Percentiles rank a stretch among this genome's conserved stretches.
These are phyloP conservation scores for Platycheirus albimanus DNA, from an alignment of 2,888 invertebrate species.

Conservation along the genomic window DNA sequence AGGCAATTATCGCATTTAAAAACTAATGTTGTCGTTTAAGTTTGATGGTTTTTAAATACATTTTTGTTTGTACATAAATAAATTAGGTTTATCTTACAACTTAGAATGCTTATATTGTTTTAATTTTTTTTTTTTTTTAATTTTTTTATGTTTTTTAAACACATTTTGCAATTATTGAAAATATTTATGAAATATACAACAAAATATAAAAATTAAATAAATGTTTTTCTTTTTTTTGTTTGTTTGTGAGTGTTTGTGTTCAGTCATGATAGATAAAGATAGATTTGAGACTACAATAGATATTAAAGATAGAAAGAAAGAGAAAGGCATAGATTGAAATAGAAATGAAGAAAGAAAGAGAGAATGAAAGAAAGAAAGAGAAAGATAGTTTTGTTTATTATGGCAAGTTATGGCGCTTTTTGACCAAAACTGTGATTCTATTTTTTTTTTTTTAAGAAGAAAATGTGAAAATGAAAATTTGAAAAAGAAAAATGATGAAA, in stretches of 20 bases:
- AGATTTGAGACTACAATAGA: too few relatives aligned
- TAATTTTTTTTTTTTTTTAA: constrained; percentile 64
- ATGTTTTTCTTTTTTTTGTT: constrained; percentile 30
- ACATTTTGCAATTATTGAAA: constrained; percentile 66
- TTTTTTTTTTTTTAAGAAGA: constrained; percentile 36
- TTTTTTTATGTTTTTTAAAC: constrained; percentile 63
- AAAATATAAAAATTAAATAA: constrained; percentile 48
- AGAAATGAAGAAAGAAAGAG: constrained; percentile 20
- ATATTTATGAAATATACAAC: constrained; percentile 60
- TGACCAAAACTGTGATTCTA: constrained; percentile 80
- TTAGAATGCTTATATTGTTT: constrained; percentile 20
- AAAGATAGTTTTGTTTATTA: constrained; percentile 71
- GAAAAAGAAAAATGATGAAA: background rate
- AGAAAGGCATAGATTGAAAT: background rate
- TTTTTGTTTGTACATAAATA: constrained; percentile 69
- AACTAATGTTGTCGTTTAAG: constrained; percentile 37
- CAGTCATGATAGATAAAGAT: constrained; percentile 33
- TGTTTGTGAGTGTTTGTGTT: constrained; percentile 30
- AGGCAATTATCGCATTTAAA: constrained; percentile 64
- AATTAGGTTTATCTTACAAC: constrained; percentile 48
- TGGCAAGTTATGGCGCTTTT: constrained; percentile 82
- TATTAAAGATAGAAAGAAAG: constrained; percentile 6
- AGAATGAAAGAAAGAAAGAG: background rate
- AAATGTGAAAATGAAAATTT: background rate
- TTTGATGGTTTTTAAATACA: constrained; percentile 53